Evolutionary conservation across 2,113 vertebrate species (phyloP).

Genomic region (Oncorhynchus tshawytscha): DNA sequence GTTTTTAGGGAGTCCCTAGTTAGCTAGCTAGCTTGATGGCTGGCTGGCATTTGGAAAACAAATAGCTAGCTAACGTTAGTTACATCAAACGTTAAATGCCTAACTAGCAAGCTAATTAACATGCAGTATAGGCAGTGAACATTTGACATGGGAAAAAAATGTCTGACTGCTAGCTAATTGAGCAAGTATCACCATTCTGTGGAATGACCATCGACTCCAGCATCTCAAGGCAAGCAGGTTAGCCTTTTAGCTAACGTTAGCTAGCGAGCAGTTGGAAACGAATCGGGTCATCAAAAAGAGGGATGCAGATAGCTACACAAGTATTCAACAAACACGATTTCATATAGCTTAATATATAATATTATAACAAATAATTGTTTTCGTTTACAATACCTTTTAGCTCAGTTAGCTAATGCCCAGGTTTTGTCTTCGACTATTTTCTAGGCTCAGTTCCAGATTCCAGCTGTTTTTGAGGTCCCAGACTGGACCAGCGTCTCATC

Average conservation of each 20-base stretch:
- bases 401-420: not conserved
- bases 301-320: not conserved
- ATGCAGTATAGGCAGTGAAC: too few species aligned
- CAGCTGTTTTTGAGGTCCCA: constrained; percentile 51
- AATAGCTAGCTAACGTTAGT: too few species aligned
- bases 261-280: constrained; percentile 9
- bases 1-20: too few species aligned
- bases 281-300: constrained; percentile 33
- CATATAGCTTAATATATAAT: not conserved
- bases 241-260: not conserved
- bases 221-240: not conserved
- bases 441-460: constrained; percentile 39
- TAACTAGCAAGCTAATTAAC: too few species aligned
- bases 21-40: not conserved
- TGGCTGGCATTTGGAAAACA: not conserved
- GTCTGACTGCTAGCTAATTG: too few species aligned
- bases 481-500: constrained; percentile 12
- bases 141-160: too few species aligned
- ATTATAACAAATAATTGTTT: not conserved
- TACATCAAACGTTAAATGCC: too few species aligned
- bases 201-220: too few species aligned
- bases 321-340: not conserved
- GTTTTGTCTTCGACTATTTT: constrained; percentile 26
- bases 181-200: too few species aligned
- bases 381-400: not conserved